Evolutionary conservation across 2,888 invertebrate genomes (phyloP).

Genomic region (Geotrupes spiniger): DNA sequence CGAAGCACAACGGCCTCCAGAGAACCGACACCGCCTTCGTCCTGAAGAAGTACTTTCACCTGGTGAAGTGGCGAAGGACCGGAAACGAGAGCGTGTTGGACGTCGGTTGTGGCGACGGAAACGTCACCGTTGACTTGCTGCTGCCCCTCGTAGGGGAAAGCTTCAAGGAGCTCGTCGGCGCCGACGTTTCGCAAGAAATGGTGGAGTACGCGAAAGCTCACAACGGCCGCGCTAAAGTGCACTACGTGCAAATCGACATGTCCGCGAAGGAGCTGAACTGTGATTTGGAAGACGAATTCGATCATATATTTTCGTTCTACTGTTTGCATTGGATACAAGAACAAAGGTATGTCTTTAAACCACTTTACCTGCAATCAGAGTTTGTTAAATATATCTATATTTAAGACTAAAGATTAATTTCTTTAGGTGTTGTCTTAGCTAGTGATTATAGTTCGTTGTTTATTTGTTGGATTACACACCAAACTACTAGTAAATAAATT

Average conservation of each 20-base stretch:
- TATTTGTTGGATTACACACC: too few relatives aligned
- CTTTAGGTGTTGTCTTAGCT: too few relatives aligned
- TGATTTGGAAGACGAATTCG: slow-evolving; percentile 55
- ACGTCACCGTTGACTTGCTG: slow-evolving; percentile 64
- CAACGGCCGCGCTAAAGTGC: slow-evolving; percentile 47
- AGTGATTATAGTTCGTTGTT: too few relatives aligned
- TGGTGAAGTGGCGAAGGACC: slow-evolving; percentile 51
- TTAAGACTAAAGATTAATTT: too few relatives aligned
- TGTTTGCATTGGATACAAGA: slow-evolving; percentile 77
- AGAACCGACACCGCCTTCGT: slow-evolving; percentile 63
- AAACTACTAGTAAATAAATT: too few relatives aligned
- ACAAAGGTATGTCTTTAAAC: slow-evolving; percentile 59
- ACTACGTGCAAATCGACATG: slow-evolving; percentile 60
- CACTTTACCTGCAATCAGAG: too few relatives aligned
- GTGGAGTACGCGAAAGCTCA: slow-evolving; percentile 52
- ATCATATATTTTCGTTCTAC: slow-evolving; percentile 74
- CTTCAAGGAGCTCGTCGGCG: slow-evolving; percentile 58
- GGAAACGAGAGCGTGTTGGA: slow-evolving; percentile 60
- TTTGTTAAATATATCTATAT: too few relatives aligned
- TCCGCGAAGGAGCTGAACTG: slow-evolving; percentile 52
- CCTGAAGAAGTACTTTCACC: slow-evolving; percentile 60
- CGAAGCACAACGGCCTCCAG: slow-evolving; percentile 66
- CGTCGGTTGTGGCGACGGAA: slow-evolving; percentile 73
- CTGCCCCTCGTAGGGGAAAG: slow-evolving; percentile 59
- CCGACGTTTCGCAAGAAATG: slow-evolving; percentile 72